Evolutionary conservation across 2,888 invertebrate genomes (phyloP).

Genomic region (Andrena minutula): DNA sequence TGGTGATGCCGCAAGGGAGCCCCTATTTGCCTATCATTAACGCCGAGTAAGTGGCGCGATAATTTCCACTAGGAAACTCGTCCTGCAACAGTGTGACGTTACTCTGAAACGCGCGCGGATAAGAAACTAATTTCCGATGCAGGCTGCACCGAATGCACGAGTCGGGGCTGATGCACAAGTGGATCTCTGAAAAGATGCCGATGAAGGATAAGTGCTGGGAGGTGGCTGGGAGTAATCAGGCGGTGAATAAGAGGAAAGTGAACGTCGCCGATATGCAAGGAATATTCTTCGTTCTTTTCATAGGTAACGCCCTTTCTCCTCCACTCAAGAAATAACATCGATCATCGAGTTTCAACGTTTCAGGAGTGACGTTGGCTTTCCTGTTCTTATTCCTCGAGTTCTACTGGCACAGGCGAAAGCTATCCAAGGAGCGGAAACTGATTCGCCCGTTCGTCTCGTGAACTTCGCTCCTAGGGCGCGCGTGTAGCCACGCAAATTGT

Average conservation of each 20-base stretch:
- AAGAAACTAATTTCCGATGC: not conserved
- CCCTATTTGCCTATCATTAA: conserved; percentile 92
- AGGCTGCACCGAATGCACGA: conserved; percentile 93
- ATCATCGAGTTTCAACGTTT: conserved; percentile 27
- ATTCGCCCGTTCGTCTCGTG: conserved; percentile 86
- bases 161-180: conserved; percentile 93
- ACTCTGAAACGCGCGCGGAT: conserved; percentile 28
- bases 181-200: conserved; percentile 92
- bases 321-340: not conserved
- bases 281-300: conserved; percentile 93
- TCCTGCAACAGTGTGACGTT: not conserved
- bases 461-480: conserved; percentile 16
- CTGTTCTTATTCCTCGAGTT: conserved; percentile 86
- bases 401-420: conserved; percentile 83
- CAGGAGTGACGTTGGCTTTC: conserved; percentile 86
- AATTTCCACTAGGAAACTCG: not conserved
- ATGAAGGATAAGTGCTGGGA: conserved; percentile 93
- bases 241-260: conserved; percentile 94
- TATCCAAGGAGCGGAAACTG: conserved; percentile 84
- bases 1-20: conserved; percentile 91
- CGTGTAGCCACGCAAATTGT: conserved; percentile 14
- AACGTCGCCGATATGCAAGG: conserved; percentile 97
- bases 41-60: conserved; percentile 88
- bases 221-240: conserved; percentile 86
- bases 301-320: conserved; percentile 87